Evolutionary conservation across 2,888 invertebrate species (phyloP), one percentile per base, ranked within the genome.

Genomic region (Anticlea derivata): DNA sequence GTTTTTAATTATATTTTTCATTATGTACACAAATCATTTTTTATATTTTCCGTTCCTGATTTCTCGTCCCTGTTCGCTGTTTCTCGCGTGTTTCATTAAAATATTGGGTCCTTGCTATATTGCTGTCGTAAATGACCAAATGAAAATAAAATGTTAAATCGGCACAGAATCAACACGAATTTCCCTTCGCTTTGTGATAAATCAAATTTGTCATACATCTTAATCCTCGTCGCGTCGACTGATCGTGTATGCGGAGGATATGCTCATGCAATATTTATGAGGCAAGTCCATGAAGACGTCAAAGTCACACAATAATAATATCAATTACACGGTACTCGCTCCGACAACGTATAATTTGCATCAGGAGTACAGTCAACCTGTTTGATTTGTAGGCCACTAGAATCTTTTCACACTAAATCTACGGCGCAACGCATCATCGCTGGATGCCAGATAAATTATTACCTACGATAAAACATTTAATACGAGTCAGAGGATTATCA

Each of bases 331-430:
- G 59, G 49, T 64, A 58, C 63, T 59, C 56, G 53, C 17, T 39
- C 22, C n/a, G 50, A 46, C 48, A 46, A 39, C 50, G 53, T 57
- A 63, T 63, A 66, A 73, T 75, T 74, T 74, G 67, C 57, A 69
- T 68, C 66, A 66, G 65, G 65, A 58, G 53, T 60, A 64, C 60
- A 17, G n/a, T n/a, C n/a, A n/a, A n/a, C n/a, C n/a, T n/a, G n/a
- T n/a, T n/a, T n/a, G n/a, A n/a, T n/a, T n/a, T n/a, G n/a, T n/a
- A n/a, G n/a, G n/a, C n/a, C n/a, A n/a, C n/a, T n/a, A n/a, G n/a
- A n/a, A n/a, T n/a, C n/a, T n/a, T n/a, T n/a, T n/a, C n/a, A n/a
- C n/a, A n/a, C n/a, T n/a, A n/a, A n/a, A n/a, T n/a, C n/a, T n/a
- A n/a, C n/a, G n/a, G n/a, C n/a, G n/a, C n/a, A n/a, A n/a, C n/a